phyloP scores from a whole-genome alignment of 2,113 vertebrate genomes.

The Psammodynastes pulverulentus region DNA sequence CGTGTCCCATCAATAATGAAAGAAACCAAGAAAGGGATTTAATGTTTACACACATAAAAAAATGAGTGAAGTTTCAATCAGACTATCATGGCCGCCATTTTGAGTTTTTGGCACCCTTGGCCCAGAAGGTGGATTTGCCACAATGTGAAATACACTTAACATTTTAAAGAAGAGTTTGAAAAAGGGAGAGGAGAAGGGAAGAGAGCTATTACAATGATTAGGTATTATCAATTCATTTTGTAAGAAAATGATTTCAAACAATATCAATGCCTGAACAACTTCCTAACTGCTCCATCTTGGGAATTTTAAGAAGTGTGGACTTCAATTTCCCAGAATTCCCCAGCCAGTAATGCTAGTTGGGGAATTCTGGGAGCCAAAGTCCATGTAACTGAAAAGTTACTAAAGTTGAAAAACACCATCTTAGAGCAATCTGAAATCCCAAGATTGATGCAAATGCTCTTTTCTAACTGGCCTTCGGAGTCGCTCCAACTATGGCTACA shows the following conservation, averaged over 20 bases:
- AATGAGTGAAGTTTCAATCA: background rate
- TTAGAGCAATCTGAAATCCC: background rate
- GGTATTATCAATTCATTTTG: background rate
- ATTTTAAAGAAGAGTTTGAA: conserved; percentile 7
- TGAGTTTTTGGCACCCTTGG: background rate
- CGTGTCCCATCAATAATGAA: background rate
- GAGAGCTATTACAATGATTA: background rate
- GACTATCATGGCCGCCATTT: background rate
- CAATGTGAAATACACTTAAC: background rate
- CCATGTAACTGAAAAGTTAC: background rate
- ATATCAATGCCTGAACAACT: background rate
- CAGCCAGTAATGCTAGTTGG: background rate
- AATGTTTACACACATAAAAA: background rate
- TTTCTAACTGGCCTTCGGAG: background rate
- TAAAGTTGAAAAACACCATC: background rate
- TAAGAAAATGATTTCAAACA: background rate
- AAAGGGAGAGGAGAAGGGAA: background rate
- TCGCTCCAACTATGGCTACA: background rate
- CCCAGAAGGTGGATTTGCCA: conserved; percentile 29
- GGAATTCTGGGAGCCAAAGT: background rate
- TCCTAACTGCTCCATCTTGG: background rate
- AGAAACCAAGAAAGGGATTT: background rate
- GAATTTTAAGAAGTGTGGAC: background rate
- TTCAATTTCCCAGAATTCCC: background rate
- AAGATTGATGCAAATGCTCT: background rate